Evolutionary conservation across 2,113 vertebrate species (phyloP).

Genomic region (Xenus cinereus): DNA sequence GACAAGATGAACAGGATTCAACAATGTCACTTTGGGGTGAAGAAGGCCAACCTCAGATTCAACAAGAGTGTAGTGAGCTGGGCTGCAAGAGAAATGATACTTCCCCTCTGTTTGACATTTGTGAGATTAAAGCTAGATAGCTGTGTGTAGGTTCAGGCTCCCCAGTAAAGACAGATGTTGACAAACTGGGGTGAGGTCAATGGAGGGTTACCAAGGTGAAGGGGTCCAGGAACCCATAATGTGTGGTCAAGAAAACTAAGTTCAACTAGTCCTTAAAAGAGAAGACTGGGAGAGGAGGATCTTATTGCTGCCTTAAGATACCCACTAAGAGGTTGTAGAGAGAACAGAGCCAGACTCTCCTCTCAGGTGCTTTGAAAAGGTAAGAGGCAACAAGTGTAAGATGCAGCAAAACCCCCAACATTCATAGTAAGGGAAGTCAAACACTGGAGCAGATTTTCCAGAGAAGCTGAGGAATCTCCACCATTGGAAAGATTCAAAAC

Average conservation of each 20-base stretch:
- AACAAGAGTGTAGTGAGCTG: not conserved
- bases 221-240: not conserved
- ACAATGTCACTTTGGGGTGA: not conserved
- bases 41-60: not conserved
- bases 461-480: not conserved
- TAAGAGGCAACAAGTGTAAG: not conserved
- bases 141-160: not conserved
- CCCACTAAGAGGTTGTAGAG: not conserved
- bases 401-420: not conserved
- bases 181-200: not conserved
- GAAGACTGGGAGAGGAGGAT: not conserved
- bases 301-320: not conserved
- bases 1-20: not conserved
- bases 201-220: not conserved
- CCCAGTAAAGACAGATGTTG: not conserved
- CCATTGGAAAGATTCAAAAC: not conserved
- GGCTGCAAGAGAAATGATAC: not conserved
- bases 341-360: not conserved
- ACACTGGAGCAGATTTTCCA: not conserved
- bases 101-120: not conserved
- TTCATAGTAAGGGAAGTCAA: not conserved
- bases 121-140: not conserved
- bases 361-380: not conserved
- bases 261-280: not conserved
- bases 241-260: too few relatives aligned